Conservation (phyloP, 2,797 vertebrate genomes). For the Fratercula arctica region DNA sequence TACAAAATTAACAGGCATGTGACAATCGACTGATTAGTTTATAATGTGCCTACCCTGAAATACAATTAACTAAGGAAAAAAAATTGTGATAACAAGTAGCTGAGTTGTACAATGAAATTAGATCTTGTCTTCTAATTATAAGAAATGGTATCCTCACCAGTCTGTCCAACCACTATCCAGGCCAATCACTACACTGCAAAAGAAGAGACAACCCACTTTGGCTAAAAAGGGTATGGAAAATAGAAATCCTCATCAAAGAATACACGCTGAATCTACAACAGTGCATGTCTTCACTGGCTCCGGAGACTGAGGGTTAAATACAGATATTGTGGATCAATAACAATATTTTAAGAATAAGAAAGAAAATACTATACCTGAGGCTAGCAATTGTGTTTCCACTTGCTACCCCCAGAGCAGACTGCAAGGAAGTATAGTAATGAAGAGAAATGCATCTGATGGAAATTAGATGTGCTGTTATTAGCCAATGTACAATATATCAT, state of each 20-base stretch:
- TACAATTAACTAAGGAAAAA: slow-evolving; percentile 56
- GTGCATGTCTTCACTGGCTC: background rate
- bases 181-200: background rate
- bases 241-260: background rate
- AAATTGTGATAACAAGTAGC: slow-evolving; percentile 39
- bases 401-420: background rate
- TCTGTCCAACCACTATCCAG: background rate
- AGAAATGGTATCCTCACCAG: background rate
- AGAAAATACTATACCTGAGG: background rate
- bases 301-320: background rate
- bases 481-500: background rate
- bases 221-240: background rate
- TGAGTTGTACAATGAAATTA: slow-evolving; percentile 13
- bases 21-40: slow-evolving; percentile 29
- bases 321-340: background rate
- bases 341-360: background rate
- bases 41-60: slow-evolving; percentile 14
- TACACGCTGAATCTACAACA: background rate
- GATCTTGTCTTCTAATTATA: slow-evolving; percentile 38
- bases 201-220: background rate
- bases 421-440: background rate
- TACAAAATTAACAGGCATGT: slow-evolving; percentile 41
- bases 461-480: background rate
- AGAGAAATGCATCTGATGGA: background rate
- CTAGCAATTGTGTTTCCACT: background rate